Conservation (phyloP, 2,113 vertebrate genomes). For the Microtus richardsoni region DNA sequence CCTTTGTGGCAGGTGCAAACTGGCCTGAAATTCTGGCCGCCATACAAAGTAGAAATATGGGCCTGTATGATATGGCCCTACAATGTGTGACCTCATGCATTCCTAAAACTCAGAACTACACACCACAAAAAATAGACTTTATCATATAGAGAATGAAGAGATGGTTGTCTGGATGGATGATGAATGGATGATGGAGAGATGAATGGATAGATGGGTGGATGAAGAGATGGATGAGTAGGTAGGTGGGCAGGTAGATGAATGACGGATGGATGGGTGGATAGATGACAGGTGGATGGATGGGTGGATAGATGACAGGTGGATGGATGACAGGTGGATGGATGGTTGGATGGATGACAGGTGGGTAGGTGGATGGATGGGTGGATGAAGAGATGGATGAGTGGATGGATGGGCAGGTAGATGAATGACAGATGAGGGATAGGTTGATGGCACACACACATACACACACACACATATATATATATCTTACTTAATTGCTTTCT, state of each 20-base stretch:
- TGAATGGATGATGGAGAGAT: not conserved
- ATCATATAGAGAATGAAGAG: not conserved
- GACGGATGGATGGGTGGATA: fast-evolving
- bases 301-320: not conserved
- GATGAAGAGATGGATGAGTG: no score
- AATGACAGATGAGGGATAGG: no score
- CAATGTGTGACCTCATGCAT: not conserved
- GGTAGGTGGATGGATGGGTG: no score
- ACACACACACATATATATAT: no score
- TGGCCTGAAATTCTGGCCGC: no score
- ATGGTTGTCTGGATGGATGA: not conserved
- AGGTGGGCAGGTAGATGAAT: not conserved
- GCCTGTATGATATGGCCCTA: no score
- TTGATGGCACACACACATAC: no score
- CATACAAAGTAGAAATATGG: no score
- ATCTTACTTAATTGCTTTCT: not conserved
- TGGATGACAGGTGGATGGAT: not conserved
- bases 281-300: no score
- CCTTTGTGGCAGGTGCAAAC: no score
- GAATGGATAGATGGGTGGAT: not conserved
- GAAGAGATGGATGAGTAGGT: not conserved
- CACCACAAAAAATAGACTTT: not conserved
- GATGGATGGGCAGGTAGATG: no score
- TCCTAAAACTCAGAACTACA: not conserved
- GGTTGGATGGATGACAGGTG: no score